Percentiles rank a stretch among this genome's conserved stretches.
Evolutionary conservation across 1,140 invertebrate genomes (phyloP).

Genomic region (Drosophila ananassae): DNA sequence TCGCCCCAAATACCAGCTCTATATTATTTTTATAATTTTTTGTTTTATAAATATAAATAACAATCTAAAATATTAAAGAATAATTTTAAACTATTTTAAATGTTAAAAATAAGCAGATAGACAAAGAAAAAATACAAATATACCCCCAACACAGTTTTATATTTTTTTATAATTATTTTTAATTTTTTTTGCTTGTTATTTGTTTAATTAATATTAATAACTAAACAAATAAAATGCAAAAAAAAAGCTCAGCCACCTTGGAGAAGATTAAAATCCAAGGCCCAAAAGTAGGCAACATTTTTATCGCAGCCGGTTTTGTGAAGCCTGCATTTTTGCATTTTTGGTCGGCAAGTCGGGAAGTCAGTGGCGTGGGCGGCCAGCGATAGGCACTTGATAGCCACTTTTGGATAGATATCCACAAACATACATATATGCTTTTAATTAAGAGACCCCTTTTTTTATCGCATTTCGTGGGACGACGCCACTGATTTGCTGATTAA

Average conservation of each 20-base stretch:
- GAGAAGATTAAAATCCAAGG: conserved; percentile 13
- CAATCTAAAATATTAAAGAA: too few relatives aligned
- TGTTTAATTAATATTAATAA: neutral
- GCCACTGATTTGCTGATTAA: conserved; percentile 23
- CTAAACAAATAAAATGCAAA: too few relatives aligned
- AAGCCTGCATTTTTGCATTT: conserved; percentile 4
- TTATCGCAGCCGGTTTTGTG: neutral
- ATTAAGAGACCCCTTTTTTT: neutral
- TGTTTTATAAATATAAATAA: too few relatives aligned
- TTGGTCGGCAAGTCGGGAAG: neutral
- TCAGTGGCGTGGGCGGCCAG: neutral
- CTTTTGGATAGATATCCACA: neutral
- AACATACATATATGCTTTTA: neutral
- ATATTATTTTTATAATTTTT: too few relatives aligned
- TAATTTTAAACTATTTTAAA: neutral
- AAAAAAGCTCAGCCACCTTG: too few relatives aligned
- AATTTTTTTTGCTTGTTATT: neutral
- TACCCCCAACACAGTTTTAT: neutral
- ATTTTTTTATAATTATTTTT: neutral
- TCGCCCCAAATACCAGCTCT: too few relatives aligned
- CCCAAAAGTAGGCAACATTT: conserved; percentile 59
- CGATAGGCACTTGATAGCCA: neutral
- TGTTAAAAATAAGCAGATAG: neutral
- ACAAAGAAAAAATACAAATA: too few relatives aligned
- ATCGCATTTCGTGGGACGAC: neutral